These are phyloP conservation scores for Takifugu flavidus DNA, from an alignment of 2,113 vertebrate genomes.

Conservation along the genomic window DNA sequence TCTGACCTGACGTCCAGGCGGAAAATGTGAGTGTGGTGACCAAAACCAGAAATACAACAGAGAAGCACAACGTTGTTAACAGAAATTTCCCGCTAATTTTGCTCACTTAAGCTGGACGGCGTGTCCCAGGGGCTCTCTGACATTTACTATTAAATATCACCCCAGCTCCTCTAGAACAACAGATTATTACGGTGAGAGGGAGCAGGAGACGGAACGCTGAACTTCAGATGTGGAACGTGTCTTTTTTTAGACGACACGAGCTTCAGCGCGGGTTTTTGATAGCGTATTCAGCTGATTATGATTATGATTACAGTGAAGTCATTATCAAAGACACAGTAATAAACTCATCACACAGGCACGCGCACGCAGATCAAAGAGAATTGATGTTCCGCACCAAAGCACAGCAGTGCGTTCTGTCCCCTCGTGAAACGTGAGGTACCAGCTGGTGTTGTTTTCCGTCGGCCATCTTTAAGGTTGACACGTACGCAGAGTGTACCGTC, in stretches of 20 bases:
- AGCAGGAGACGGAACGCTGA: too few species aligned
- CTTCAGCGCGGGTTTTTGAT: too few species aligned
- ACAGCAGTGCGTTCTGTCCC: not conserved
- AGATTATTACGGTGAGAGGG: not conserved
- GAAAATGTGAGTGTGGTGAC: too few species aligned
- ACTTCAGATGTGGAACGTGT: too few species aligned
- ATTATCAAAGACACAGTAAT: not conserved
- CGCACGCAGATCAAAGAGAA: conserved; percentile 23
- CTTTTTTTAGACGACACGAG: too few species aligned
- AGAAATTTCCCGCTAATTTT: conserved; percentile 21
- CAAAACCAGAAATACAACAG: not conserved
- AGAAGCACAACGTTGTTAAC: not conserved
- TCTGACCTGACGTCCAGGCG: too few species aligned
- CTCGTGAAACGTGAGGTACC: not conserved
- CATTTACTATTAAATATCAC: not conserved
- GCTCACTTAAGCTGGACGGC: conserved; percentile 11
- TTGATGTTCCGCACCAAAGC: conserved; percentile 1
- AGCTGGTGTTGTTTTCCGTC: conserved; percentile 1
- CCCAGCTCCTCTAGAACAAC: not conserved
- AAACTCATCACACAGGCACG: too few species aligned
- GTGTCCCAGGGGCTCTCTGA: conserved; percentile 17
- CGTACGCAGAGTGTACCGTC: not conserved
- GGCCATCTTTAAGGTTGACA: not conserved
- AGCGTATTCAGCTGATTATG: too few species aligned
- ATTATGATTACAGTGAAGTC: too few species aligned